Conservation (phyloP, 2,113 vertebrate genomes). For the Sander lucioperca region DNA sequence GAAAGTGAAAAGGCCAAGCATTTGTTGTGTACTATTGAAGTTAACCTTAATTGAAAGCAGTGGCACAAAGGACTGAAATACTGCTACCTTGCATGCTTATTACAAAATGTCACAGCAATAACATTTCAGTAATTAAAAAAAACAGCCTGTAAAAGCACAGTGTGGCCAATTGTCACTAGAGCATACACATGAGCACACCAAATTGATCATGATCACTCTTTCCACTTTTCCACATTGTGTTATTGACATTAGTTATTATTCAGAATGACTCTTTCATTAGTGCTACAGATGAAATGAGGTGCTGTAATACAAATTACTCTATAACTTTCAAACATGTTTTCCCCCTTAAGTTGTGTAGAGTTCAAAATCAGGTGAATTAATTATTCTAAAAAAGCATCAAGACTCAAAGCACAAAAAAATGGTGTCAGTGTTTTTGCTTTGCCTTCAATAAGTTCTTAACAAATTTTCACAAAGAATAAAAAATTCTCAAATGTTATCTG, state of each 20-base stretch:
- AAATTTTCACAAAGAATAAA: conserved; percentile 38
- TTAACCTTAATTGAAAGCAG: conserved; percentile 23
- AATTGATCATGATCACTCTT: conserved; percentile 37
- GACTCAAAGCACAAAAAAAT: conserved; percentile 29
- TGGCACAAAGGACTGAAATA: background rate
- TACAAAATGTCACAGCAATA: conserved; percentile 39
- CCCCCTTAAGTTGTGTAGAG: background rate
- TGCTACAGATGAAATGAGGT: background rate
- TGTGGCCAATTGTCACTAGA: conserved; percentile 10
- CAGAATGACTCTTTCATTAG: conserved; percentile 17
- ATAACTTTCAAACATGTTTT: background rate
- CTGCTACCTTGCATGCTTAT: conserved; percentile 2
- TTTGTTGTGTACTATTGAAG: background rate
- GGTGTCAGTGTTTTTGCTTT: conserved; percentile 23
- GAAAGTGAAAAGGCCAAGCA: background rate
- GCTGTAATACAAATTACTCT: conserved; percentile 1
- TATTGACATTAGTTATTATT: conserved; percentile 24
- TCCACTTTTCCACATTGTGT: conserved; percentile 7
- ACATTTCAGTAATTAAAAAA: conserved; percentile 18
- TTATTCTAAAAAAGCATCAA: conserved; percentile 27
- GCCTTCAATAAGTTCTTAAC: conserved; percentile 25
- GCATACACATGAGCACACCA: conserved; percentile 25
- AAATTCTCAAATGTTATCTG: conserved; percentile 8
- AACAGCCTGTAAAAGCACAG: conserved; percentile 7
- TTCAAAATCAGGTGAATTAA: conserved; percentile 19